Evolutionary conservation across 2,113 vertebrate genomes (phyloP), one percentile per base, ranked within the genome.

Genomic region (Puffinus mauretanicus): DNA sequence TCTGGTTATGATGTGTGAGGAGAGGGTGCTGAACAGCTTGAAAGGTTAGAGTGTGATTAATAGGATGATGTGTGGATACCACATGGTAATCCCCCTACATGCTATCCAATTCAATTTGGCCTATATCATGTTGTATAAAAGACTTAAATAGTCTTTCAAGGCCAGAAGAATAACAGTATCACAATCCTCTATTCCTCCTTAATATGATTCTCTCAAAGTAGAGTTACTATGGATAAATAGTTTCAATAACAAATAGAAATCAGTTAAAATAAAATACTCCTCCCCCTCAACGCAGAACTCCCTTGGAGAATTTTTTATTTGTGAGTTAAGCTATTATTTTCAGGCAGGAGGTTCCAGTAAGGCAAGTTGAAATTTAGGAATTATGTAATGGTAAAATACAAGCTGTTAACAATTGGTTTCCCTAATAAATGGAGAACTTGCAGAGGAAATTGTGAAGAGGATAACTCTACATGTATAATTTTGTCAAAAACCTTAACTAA

Each of bases 91-190:
- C 92, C 86, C 79, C 64, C 62, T 77, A 52, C 62, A 94, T 2
- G 16, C 49, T 55, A 91, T 55, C 86, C 87, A 82, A 89, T 91
- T 91, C 92, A 95, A 32, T 93, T 92, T 96, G 82, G 57, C 58
- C 73, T 64, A 1, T 44, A 77, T 84, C 27, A 0, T 42, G 47
- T 70, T 86, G 82, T 82, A 83, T 51, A 77, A 90, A 90, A 91
- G 82, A 94, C 87, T 95, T 93, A 88, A 97, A 92, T 88, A 93
- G 92, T 72, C 55, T 93, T 96, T 91, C 84, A 89, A 85, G 88
- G 85, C 75, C 61, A 82, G 69, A 81, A 93, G 88, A 88, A 93
- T 22, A 83, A 94, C 86, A 80, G 97, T 96, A 97, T 46, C 70
- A 42, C 75, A 82, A 30, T 70, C 44, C 17, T 91, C 32, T 60